Evolutionary conservation across 2,888 invertebrate genomes (phyloP).

Genomic region (Glyphotaelius pellucidus): DNA sequence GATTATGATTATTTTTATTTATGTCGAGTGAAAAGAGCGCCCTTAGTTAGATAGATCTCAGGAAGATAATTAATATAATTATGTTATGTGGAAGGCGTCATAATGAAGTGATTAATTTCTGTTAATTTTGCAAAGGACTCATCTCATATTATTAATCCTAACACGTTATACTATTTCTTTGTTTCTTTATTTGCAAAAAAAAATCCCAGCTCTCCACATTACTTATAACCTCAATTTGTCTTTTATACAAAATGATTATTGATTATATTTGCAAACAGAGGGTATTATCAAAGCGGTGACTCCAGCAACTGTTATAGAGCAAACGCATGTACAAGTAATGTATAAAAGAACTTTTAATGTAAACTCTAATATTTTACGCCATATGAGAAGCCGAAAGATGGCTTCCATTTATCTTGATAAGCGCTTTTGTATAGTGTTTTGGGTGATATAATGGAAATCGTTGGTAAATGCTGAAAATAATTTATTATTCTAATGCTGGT

Average conservation of each 20-base stretch:
- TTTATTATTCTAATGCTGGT: not conserved
- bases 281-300: not conserved
- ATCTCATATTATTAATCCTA: too few relatives aligned
- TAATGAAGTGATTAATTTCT: not conserved
- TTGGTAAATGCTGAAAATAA: not conserved
- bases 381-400: not conserved
- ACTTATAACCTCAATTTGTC: not conserved
- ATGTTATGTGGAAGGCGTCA: not conserved
- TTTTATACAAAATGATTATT: conserved; percentile 6
- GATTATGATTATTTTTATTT: too few relatives aligned
- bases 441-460: not conserved
- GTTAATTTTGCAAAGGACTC: too few relatives aligned
- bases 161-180: not conserved
- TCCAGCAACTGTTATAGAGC: not conserved
- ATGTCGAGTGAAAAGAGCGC: not conserved
- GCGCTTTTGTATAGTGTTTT: not conserved
- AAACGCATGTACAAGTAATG: not conserved
- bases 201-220: not conserved
- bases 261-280: not conserved
- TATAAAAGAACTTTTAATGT: not conserved
- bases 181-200: not conserved
- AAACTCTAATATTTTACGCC: not conserved
- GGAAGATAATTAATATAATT: not conserved
- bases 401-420: conserved; percentile 23
- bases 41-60: not conserved